These are phyloP conservation scores for Petrocephalus schoutedeni DNA, from an alignment of 2,797 vertebrate species.

Conservation along the genomic window DNA sequence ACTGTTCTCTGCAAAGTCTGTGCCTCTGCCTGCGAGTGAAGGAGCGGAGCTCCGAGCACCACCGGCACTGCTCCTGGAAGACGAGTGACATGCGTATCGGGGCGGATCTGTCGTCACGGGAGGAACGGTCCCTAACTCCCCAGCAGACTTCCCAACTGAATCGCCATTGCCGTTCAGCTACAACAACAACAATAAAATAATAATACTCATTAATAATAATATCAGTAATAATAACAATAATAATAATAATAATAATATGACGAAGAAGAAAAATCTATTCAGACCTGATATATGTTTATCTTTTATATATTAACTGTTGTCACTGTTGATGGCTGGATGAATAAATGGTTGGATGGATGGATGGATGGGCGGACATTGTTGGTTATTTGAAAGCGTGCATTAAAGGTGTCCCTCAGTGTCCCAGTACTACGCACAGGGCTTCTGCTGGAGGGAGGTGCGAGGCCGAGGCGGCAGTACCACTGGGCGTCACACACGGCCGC, in stretches of 20 bases:
- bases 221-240: too few species aligned
- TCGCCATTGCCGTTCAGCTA: neutral
- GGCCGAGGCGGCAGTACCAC: neutral
- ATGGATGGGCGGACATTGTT: neutral
- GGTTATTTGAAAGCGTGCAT: neutral
- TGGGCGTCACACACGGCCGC: neutral
- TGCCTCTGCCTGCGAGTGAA: conserved; percentile 45
- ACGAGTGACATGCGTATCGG: neutral
- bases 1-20: conserved; percentile 53
- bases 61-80: neutral
- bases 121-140: neutral
- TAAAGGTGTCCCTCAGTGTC: neutral
- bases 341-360: too few species aligned
- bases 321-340: too few species aligned
- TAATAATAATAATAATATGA: neutral
- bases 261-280: neutral
- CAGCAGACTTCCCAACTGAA: neutral
- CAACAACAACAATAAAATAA: neutral
- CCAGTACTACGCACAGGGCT: neutral
- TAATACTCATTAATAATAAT: too few species aligned
- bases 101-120: neutral
- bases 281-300: neutral
- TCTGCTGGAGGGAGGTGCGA: neutral
- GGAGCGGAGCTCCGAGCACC: conserved; percentile 27
- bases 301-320: neutral